These are phyloP conservation scores for Alfaro cultratus DNA, from an alignment of 2,797 vertebrate genomes.

Conservation along the genomic window DNA sequence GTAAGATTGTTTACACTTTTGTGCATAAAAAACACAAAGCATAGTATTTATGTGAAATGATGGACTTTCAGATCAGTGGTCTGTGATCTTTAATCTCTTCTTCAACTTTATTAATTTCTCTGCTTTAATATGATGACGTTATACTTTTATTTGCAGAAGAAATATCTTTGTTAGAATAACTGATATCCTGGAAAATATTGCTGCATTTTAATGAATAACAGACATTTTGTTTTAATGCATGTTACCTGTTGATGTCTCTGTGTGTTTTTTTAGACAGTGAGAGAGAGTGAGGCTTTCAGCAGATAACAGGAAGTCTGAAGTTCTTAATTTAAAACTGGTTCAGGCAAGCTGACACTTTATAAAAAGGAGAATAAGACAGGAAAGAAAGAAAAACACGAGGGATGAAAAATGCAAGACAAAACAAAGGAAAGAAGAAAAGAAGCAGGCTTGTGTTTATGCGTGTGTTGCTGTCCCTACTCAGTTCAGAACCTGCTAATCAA, in stretches of 20 bases:
- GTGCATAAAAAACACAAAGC: slow-evolving; percentile 50
- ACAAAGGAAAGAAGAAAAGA: background rate
- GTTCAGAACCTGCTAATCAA: slow-evolving; percentile 59
- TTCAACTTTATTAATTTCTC: slow-evolving; percentile 19
- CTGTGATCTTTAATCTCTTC: slow-evolving; percentile 38
- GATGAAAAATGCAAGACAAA: background rate
- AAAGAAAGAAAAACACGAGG: background rate
- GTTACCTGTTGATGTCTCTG: background rate
- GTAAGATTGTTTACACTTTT: slow-evolving; percentile 60
- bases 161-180: background rate
- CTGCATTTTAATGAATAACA: background rate
- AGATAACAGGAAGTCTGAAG: background rate
- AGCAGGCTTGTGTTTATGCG: slow-evolving; percentile 62
- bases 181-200: background rate
- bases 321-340: background rate
- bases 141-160: background rate
- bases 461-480: slow-evolving; percentile 57
- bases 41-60: slow-evolving; percentile 44
- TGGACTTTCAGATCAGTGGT: slow-evolving; percentile 61
- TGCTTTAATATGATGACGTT: slow-evolving; percentile 14
- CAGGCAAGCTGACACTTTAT: background rate
- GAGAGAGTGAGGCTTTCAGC: background rate
- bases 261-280: background rate
- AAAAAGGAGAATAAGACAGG: background rate
- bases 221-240: background rate